Evolutionary conservation across 2,888 invertebrate genomes (phyloP).

Genomic region (Campoplex capitator): DNA sequence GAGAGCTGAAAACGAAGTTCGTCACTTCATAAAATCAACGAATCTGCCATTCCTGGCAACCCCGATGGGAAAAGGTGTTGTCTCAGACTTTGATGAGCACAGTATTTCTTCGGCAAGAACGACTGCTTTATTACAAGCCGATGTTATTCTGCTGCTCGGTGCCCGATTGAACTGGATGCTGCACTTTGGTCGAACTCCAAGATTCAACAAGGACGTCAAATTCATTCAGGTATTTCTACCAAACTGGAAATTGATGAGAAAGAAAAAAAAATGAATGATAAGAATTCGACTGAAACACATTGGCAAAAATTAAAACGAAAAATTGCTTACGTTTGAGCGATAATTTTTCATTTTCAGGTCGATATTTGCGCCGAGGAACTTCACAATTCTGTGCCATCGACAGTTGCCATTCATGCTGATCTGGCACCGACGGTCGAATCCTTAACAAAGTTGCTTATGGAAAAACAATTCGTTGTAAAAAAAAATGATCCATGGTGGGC

Average conservation of each 20-base stretch:
- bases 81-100: constrained; percentile 88
- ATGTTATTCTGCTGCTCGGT: constrained; percentile 94
- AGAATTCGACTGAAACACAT: not conserved
- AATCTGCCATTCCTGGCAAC: constrained; percentile 96
- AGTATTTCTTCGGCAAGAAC: constrained; percentile 96
- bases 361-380: constrained; percentile 96
- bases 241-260: not conserved
- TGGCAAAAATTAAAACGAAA: not conserved
- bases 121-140: constrained; percentile 93
- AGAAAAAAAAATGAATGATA: not conserved
- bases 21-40: constrained; percentile 89
- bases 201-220: constrained; percentile 93
- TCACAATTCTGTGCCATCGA: constrained; percentile 93
- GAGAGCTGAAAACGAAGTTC: constrained; percentile 90
- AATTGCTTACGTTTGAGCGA: no score
- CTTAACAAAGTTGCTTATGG: constrained; percentile 87
- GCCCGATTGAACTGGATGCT: constrained; percentile 99
- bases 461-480: constrained; percentile 86
- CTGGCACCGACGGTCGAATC: constrained; percentile 90
- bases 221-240: constrained; percentile 90
- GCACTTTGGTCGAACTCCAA: constrained; percentile 96
- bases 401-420: constrained; percentile 94
- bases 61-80: constrained; percentile 97
- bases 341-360: constrained; percentile 86
- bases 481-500: constrained; percentile 91